Evolutionary conservation across 2,888 invertebrate genomes (phyloP).

Genomic region (Scelioninae gen. 1): DNA sequence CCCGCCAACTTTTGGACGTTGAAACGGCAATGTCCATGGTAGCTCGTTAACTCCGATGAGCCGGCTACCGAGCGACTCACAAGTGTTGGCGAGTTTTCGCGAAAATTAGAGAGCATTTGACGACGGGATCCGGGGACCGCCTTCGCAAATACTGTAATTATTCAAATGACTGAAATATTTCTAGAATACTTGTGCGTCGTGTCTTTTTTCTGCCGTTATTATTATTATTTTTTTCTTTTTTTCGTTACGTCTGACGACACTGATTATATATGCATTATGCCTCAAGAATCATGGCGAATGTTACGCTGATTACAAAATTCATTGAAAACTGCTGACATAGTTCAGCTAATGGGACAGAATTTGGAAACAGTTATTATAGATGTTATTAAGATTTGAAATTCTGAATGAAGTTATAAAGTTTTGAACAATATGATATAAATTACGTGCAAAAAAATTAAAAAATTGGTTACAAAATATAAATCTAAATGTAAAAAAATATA

Average conservation of each 20-base stretch:
- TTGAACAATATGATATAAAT: too few relatives aligned
- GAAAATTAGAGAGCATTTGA: conserved; percentile 64
- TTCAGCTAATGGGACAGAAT: conserved; percentile 37
- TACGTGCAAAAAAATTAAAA: too few relatives aligned
- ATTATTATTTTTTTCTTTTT: conserved; percentile 12
- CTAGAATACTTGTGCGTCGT: conserved; percentile 49
- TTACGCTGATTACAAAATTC: conserved; percentile 60
- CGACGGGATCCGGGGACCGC: conserved; percentile 46
- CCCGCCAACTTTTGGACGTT: too few relatives aligned
- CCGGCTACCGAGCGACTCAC: conserved; percentile 44
- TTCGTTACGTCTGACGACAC: conserved; percentile 20
- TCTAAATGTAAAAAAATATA: too few relatives aligned
- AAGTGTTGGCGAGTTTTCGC: too few relatives aligned
- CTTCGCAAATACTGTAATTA: conserved; percentile 66
- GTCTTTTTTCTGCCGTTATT: conserved; percentile 10
- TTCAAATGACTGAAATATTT: conserved; percentile 67
- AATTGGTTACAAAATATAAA: too few relatives aligned
- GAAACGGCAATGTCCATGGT: too few relatives aligned
- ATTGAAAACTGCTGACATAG: conserved; percentile 55
- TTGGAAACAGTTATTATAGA: too few relatives aligned
- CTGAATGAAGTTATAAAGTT: too few relatives aligned
- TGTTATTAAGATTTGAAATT: too few relatives aligned
- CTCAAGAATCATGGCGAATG: conserved; percentile 31
- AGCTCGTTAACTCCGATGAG: too few relatives aligned
- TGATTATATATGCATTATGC: conserved; percentile 55